A percentile compares a stretch with the other conserved stretches of the same genome.
These are phyloP conservation scores for Semnopithecus entellus DNA, from an alignment of 2,113 vertebrate genomes.

Conservation along the genomic window DNA sequence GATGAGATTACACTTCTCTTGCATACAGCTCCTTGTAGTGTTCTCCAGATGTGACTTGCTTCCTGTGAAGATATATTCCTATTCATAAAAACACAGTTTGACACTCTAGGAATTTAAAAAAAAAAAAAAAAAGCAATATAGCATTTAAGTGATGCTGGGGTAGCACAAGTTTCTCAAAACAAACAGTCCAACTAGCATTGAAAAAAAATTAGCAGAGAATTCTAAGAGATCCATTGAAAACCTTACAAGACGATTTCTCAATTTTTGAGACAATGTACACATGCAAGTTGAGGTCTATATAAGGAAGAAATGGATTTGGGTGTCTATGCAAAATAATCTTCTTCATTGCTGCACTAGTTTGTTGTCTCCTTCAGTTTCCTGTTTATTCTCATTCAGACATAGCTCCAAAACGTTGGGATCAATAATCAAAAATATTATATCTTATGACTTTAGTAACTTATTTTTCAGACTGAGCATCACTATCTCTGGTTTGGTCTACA, in stretches of 20 bases:
- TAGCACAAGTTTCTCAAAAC: conserved; percentile 1
- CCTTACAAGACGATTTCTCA: neutral
- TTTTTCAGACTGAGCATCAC: neutral
- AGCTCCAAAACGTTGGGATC: neutral
- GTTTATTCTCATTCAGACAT: neutral
- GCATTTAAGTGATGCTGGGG: neutral
- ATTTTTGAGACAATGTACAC: neutral
- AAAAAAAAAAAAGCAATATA: neutral
- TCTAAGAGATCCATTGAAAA: neutral
- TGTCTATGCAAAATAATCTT: neutral
- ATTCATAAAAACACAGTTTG: neutral
- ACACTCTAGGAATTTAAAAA: neutral
- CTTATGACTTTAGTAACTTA: neutral
- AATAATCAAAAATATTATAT: neutral
- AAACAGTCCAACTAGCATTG: conserved; percentile 4
- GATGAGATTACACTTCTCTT: neutral
- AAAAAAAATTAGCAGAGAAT: neutral
- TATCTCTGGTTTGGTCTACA: conserved; percentile 34
- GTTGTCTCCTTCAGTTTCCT: neutral
- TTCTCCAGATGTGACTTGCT: neutral
- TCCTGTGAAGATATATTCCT: neutral
- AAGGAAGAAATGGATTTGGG: neutral
- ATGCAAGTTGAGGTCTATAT: neutral
- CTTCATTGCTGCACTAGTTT: neutral
- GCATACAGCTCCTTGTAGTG: neutral